Evolutionary conservation across 2,113 vertebrate genomes (phyloP).

Genomic region (Rhizomys pruinosus): DNA sequence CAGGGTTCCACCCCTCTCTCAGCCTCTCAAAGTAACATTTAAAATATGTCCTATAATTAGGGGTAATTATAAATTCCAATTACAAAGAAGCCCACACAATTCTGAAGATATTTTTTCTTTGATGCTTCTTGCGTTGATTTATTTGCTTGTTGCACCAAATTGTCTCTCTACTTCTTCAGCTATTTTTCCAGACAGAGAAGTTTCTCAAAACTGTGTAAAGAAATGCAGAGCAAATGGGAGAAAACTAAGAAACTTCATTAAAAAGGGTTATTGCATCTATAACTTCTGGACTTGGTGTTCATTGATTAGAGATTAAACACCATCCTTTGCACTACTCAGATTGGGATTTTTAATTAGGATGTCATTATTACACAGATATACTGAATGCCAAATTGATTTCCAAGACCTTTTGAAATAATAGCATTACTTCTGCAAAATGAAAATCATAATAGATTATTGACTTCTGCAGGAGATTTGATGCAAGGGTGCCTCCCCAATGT

Average conservation of each 20-base stretch:
- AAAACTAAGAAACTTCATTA: slow-evolving; percentile 81
- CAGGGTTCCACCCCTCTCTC: slow-evolving; percentile 46
- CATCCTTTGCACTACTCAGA: slow-evolving; percentile 85
- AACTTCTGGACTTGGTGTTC: slow-evolving; percentile 81
- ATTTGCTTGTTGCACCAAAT: slow-evolving; percentile 28
- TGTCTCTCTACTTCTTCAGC: slow-evolving; percentile 37
- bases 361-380: slow-evolving; percentile 90
- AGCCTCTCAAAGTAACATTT: slow-evolving; percentile 66
- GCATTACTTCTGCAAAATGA: slow-evolving; percentile 88
- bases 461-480: slow-evolving; percentile 84
- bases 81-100: slow-evolving; percentile 67
- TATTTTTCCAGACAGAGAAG: slow-evolving; percentile 14
- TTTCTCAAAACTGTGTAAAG: slow-evolving; percentile 61
- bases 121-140: slow-evolving; percentile 71
- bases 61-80: slow-evolving; percentile 80
- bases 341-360: slow-evolving; percentile 91
- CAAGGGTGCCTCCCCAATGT: slow-evolving; percentile 90
- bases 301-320: slow-evolving; percentile 90
- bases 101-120: slow-evolving; percentile 53
- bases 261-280: slow-evolving; percentile 85
- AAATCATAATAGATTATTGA: slow-evolving; percentile 96
- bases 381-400: slow-evolving; percentile 90
- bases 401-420: slow-evolving; percentile 90
- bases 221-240: slow-evolving; percentile 71
- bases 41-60: slow-evolving; percentile 80